These are phyloP conservation scores for Chymomyza costata DNA, from an alignment of 1,140 invertebrate species.

Conservation along the genomic window DNA sequence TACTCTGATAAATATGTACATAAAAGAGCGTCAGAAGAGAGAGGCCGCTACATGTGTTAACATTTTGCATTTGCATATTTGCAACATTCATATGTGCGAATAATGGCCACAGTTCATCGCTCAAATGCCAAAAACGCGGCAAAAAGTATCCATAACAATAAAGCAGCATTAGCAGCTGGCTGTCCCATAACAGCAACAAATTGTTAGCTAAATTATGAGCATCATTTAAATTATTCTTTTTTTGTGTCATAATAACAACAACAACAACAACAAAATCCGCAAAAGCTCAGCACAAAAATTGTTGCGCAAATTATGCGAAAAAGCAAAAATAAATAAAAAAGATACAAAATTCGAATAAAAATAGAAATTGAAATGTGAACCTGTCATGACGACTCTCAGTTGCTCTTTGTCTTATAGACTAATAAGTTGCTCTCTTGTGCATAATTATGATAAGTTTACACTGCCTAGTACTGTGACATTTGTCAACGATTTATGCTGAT, in stretches of 20 bases:
- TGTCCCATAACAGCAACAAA: constrained; percentile 35
- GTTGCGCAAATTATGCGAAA: constrained; percentile 49
- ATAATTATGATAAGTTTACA: too few relatives aligned
- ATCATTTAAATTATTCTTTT: constrained; percentile 58
- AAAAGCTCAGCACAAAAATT: constrained; percentile 59
- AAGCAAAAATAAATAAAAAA: constrained; percentile 20
- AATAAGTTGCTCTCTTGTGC: too few relatives aligned
- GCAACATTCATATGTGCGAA: constrained; percentile 30
- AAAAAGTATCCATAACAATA: constrained; percentile 57
- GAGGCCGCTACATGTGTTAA: constrained; percentile 50
- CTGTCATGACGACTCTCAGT: too few relatives aligned
- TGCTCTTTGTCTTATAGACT: too few relatives aligned
- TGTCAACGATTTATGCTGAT: too few relatives aligned
- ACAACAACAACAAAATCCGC: too few relatives aligned
- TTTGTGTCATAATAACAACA: too few relatives aligned
- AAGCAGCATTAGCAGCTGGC: constrained; percentile 64
- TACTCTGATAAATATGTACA: too few relatives aligned
- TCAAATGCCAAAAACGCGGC: constrained; percentile 14
- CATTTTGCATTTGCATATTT: constrained; percentile 66
- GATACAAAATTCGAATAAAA: not conserved
- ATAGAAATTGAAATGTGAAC: constrained; percentile 30
- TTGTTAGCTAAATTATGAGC: constrained; percentile 65
- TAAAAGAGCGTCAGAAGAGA: constrained; percentile 17
- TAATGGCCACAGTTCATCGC: constrained; percentile 17
- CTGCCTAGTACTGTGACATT: too few relatives aligned